phyloP scores from a whole-genome alignment of 2,113 vertebrate species.

The Stigmatopora nigra region DNA sequence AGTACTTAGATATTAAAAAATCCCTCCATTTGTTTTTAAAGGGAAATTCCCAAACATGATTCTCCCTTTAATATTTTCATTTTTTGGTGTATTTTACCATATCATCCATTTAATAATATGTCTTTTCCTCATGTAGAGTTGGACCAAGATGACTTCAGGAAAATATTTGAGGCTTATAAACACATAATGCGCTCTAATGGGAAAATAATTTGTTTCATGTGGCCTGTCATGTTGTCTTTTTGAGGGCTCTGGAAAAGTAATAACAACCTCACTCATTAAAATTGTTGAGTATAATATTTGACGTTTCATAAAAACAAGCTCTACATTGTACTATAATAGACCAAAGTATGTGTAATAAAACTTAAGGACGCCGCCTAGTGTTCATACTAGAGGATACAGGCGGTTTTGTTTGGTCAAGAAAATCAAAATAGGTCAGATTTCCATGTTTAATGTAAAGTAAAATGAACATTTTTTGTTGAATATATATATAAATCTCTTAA shows the following conservation, averaged over 20 bases:
- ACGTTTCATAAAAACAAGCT: background rate
- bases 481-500: conserved; percentile 63
- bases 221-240: background rate
- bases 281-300: background rate
- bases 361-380: conserved; percentile 54
- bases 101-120: too few relatives aligned
- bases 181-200: too few relatives aligned
- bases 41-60: too few relatives aligned
- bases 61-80: too few relatives aligned
- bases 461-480: conserved; percentile 51
- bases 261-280: background rate
- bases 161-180: too few relatives aligned
- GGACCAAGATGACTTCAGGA: too few relatives aligned
- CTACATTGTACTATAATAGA: background rate
- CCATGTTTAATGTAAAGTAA: conserved; percentile 53
- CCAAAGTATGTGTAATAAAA: conserved; percentile 4
- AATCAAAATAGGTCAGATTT: background rate
- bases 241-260: background rate
- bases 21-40: too few relatives aligned
- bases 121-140: too few relatives aligned
- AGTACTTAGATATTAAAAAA: too few relatives aligned
- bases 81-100: too few relatives aligned
- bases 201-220: too few relatives aligned
- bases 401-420: background rate
- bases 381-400: conserved; percentile 3